Base-by-base conservation (phyloP, 2,797 vertebrate genomes). In the Poecile montanus region DNA sequence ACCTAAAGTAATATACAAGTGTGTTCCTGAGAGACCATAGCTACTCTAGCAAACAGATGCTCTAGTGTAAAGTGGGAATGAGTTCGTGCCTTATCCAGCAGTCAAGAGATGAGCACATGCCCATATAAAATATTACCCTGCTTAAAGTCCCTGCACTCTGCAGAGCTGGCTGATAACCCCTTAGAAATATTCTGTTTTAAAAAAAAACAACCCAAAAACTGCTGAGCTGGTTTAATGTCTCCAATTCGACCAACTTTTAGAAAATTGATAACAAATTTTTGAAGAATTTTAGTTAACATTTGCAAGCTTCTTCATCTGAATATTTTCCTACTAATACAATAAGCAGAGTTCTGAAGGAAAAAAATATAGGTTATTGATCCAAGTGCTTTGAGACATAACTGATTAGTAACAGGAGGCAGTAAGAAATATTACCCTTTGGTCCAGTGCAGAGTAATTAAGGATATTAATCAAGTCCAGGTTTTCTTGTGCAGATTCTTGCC, bases 381-480 rank as follows among this genome's bases (percentile, higher is more conserved):
- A 70, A 78, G 40, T 88, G 74, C 88, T 95, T 94, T 70, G 90
- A 94, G 91, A 90, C 80, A 79, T 90, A 96, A 94, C 74, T 89
- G 94, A 85, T 95, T 91, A 91, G 94, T 95, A 96, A 94, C 13
- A 6, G 67, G 21, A 88, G 61, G 8, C 79, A 66, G 70, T 61
- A 95, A 95, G 85, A 96, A 95, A 95, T 96, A 95, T 75, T 85
- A 84, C 38, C 53, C 17, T 78, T 76, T 68, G 58, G 90, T 94
- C 62, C 91, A 88, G 77, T 44, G 80, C 76, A 88, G 73, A 82
- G 40, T 90, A 94, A 94, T 96, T 95, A 96, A 91, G 56, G 83
- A 63, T 88, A 96, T 96, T 95, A 95, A 95, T 96, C 96, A 96
- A 89, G 45, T 32, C 40, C 77, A 87, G 5, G 2, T 73, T 88